Evolutionary conservation across 2,113 vertebrate species (phyloP).

Genomic region (Pampusana beccarii): DNA sequence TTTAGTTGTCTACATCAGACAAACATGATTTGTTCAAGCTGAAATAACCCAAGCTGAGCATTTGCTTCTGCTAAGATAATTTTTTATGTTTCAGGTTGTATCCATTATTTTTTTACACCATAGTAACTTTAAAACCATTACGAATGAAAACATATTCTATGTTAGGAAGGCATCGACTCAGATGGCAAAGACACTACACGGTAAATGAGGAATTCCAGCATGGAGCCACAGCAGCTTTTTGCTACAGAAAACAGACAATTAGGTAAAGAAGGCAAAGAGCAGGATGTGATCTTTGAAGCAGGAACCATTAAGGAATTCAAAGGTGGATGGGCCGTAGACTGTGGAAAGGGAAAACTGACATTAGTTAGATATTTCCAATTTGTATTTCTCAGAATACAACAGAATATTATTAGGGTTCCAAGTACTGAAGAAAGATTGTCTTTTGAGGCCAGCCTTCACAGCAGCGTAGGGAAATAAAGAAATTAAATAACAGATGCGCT

Average conservation of each 20-base stretch:
- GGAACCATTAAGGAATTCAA: neutral
- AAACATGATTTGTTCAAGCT: conserved; percentile 10
- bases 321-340: neutral
- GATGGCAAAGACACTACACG: neutral
- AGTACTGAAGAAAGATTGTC: neutral
- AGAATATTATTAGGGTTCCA: conserved; percentile 4
- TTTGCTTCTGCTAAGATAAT: conserved; percentile 2
- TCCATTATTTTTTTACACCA: neutral
- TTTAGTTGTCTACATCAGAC: conserved; percentile 21
- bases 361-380: conserved; percentile 12
- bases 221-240: neutral
- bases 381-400: neutral
- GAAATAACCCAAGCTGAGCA: conserved; percentile 18
- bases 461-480: conserved; percentile 17
- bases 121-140: neutral
- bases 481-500: conserved; percentile 30
- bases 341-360: neutral
- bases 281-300: neutral
- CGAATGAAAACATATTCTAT: conserved; percentile 28
- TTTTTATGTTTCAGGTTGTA: neutral
- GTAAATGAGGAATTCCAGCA: neutral
- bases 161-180: neutral
- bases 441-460: conserved; percentile 9
- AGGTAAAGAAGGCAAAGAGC: neutral
- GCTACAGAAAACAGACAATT: neutral